A percentile compares a stretch with the other conserved stretches of the same genome.
Conservation (phyloP, 2,888 invertebrate genomes). For the Aporophyla lueneburgensis region DNA sequence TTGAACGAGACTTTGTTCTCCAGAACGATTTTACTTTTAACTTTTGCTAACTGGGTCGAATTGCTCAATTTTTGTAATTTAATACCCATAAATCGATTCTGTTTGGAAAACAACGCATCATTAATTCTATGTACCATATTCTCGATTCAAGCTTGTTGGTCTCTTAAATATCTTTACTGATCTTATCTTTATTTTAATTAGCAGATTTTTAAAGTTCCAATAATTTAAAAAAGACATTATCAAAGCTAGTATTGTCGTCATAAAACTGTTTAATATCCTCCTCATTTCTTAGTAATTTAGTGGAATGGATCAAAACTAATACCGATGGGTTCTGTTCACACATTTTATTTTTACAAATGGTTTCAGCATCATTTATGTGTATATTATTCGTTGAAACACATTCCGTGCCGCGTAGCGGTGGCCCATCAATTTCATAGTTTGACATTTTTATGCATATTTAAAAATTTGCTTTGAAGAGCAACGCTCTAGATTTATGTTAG, state of each 20-base stretch:
- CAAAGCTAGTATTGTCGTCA: conserved; percentile 49
- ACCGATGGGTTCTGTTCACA: conserved; percentile 77
- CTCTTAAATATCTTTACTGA: conserved; percentile 12
- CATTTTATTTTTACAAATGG: conserved; percentile 88
- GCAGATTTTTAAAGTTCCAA: conserved; percentile 32
- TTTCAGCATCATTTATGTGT: conserved; percentile 80
- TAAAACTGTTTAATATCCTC: conserved; percentile 55
- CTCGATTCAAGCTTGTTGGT: conserved; percentile 12
- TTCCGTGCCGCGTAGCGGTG: conserved; percentile 77
- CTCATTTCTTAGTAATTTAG: conserved; percentile 63
- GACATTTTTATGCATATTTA: conserved; percentile 90
- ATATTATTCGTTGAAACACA: conserved; percentile 83
- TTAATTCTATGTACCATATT: conserved; percentile 43
- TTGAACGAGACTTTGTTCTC: conserved; percentile 71
- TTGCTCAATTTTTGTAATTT: conserved; percentile 82
- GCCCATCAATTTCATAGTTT: conserved; percentile 86
- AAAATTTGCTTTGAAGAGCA: conserved; percentile 88
- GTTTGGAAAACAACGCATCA: conserved; percentile 67
- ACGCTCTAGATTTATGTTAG: conserved; percentile 83
- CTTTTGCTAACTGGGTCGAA: conserved; percentile 77
- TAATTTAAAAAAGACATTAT: conserved; percentile 45
- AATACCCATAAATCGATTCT: conserved; percentile 77
- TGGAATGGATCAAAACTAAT: conserved; percentile 65
- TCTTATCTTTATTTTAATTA: conserved; percentile 51
- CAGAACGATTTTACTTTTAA: conserved; percentile 72